These are phyloP conservation scores for Dioctria linearis DNA, from an alignment of 2,888 invertebrate genomes.

Conservation along the genomic window DNA sequence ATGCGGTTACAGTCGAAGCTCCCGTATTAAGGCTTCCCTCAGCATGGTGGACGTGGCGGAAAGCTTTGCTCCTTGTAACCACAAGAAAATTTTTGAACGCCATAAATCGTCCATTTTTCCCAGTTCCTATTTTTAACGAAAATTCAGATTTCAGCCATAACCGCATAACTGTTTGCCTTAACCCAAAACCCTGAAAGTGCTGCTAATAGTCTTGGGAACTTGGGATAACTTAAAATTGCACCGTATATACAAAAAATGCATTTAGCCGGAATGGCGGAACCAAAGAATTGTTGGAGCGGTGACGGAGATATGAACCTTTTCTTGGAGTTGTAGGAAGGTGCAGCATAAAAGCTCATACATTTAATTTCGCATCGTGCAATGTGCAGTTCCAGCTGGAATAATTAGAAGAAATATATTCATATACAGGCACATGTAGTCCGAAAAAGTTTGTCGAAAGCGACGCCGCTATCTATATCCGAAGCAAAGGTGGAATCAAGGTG, in stretches of 20 bases:
- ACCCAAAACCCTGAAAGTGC: slow-evolving; percentile 9
- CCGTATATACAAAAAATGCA: background rate
- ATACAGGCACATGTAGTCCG: background rate
- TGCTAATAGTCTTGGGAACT: slow-evolving; percentile 24
- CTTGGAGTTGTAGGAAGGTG: background rate
- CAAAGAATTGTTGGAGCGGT: slow-evolving; percentile 20
- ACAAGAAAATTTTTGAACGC: slow-evolving; percentile 21
- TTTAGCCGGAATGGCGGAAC: background rate
- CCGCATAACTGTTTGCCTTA: slow-evolving; percentile 44
- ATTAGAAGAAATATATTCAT: slow-evolving; percentile 26
- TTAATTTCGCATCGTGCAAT: slow-evolving; percentile 48
- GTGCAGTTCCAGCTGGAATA: slow-evolving; percentile 32
- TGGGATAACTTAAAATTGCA: slow-evolving; percentile 8
- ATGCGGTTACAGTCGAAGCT: background rate
- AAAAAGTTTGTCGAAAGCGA: background rate
- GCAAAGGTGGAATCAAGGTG: background rate
- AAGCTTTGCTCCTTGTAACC: slow-evolving; percentile 12
- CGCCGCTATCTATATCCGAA: background rate
- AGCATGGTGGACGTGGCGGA: background rate
- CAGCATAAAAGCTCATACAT: slow-evolving; percentile 47
- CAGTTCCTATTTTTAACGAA: background rate
- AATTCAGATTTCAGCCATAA: slow-evolving; percentile 42
- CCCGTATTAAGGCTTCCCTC: background rate
- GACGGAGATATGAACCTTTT: slow-evolving; percentile 22
- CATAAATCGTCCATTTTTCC: slow-evolving; percentile 8